Percentiles rank a stretch among this genome's conserved stretches.
Conservation (phyloP, 1,140 invertebrate genomes). For the Saccostrea glomerata region DNA sequence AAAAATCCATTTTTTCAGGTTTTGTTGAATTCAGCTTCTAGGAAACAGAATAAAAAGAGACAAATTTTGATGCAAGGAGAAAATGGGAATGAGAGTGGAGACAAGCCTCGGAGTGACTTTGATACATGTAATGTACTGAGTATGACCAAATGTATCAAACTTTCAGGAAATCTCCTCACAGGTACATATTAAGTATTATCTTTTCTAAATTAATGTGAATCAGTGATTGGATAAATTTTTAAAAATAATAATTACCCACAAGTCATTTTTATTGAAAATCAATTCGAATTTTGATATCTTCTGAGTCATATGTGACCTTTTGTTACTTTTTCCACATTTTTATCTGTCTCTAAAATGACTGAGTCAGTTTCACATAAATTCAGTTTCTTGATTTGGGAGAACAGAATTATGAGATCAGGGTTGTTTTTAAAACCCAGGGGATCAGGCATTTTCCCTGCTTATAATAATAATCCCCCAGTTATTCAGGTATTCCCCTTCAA, state of each 20-base stretch:
- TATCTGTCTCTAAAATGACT: not conserved
- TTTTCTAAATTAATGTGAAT: too few relatives aligned
- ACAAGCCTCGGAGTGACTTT: not conserved
- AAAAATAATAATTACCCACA: not conserved
- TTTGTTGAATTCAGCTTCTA: constrained; percentile 24
- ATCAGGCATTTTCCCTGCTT: too few relatives aligned
- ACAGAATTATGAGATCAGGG: not conserved
- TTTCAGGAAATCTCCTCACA: not conserved
- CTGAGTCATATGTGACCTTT: not conserved
- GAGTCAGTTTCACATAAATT: not conserved
- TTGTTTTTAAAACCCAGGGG: not conserved
- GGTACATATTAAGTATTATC: not conserved
- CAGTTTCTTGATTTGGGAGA: not conserved
- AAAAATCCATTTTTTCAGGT: not conserved
- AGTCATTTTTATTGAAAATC: not conserved
- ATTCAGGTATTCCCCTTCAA: too few relatives aligned
- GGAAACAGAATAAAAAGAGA: constrained; percentile 5
- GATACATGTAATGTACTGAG: not conserved
- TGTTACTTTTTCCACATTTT: not conserved
- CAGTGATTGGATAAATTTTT: too few relatives aligned
- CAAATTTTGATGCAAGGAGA: constrained; percentile 16
- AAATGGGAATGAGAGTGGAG: not conserved
- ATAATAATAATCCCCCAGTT: too few relatives aligned
- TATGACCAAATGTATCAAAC: constrained; percentile 23
- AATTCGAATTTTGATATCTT: not conserved